A percentile compares a stretch with the other conserved stretches of the same genome.
These are phyloP conservation scores for Hemichromis elongatus DNA, from an alignment of 2,113 vertebrate genomes.

Conservation along the genomic window DNA sequence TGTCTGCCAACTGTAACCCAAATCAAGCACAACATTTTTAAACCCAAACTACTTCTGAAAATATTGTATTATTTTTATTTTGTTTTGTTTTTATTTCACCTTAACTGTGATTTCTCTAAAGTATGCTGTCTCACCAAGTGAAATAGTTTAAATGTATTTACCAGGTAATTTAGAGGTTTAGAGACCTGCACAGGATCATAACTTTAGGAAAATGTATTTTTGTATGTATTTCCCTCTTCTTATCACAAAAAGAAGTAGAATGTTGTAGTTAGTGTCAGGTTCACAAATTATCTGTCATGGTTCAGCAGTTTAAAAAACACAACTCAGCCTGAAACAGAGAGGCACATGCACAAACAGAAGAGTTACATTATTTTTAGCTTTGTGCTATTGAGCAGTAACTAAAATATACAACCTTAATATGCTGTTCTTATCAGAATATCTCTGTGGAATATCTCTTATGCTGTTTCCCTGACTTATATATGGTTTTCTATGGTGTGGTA, in stretches of 20 bases:
- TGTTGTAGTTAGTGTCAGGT: background rate
- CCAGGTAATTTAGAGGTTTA: background rate
- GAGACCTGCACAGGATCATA: background rate
- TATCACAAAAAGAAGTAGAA: background rate
- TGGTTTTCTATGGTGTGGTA: background rate
- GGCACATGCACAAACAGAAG: background rate
- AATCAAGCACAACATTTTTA: conserved; percentile 24
- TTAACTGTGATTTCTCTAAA: background rate
- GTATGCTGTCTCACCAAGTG: background rate
- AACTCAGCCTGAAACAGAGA: background rate
- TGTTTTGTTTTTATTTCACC: background rate
- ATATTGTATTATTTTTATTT: background rate
- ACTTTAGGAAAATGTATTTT: background rate
- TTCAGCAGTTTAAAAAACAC: background rate
- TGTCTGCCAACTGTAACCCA: conserved; percentile 37
- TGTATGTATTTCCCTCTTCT: background rate
- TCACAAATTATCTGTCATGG: background rate
- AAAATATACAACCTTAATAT: no score
- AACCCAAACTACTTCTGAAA: conserved; percentile 13
- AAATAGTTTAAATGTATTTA: background rate
- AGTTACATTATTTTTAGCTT: background rate
- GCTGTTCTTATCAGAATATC: no score
- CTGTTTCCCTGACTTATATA: no score
- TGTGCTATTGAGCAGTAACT: no score
- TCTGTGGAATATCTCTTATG: no score